phyloP scores from a whole-genome alignment of 2,797 vertebrate genomes.

The Scyliorhinus canicula region DNA sequence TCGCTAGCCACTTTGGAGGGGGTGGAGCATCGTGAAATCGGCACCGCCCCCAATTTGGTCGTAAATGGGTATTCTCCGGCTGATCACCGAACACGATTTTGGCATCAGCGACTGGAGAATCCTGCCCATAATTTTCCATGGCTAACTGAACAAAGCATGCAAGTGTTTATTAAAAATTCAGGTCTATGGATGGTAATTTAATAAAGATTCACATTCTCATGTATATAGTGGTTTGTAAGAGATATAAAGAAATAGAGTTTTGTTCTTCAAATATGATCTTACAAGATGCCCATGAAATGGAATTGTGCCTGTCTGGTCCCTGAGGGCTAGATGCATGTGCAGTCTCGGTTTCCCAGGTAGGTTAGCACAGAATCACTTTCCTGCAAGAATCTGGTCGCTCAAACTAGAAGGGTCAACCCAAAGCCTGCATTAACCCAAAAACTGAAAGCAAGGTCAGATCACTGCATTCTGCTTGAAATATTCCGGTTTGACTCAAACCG shows the following conservation, averaged over 20 bases:
- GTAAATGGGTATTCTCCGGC: no score
- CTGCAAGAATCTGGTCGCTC: background rate
- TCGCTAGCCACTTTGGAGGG: no score
- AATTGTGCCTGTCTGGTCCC: background rate
- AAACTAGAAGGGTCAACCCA: background rate
- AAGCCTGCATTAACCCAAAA: background rate
- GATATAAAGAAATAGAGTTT: background rate
- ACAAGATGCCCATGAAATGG: background rate
- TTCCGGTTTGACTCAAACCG: background rate
- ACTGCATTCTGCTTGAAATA: background rate
- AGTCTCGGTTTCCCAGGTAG: background rate
- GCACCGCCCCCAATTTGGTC: no score
- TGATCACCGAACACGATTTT: no score
- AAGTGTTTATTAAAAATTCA: slow-evolving; percentile 2
- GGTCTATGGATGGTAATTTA: background rate
- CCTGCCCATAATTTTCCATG: background rate
- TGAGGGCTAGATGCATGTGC: background rate
- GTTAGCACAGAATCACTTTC: background rate
- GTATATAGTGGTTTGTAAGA: background rate
- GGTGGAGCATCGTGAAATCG: no score
- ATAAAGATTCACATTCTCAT: background rate
- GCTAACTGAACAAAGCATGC: background rate
- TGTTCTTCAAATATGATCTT: background rate
- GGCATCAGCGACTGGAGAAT: no score
- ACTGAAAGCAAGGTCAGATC: background rate